Conservation (phyloP, 2,888 invertebrate species). For the Mesoligia furuncula region DNA sequence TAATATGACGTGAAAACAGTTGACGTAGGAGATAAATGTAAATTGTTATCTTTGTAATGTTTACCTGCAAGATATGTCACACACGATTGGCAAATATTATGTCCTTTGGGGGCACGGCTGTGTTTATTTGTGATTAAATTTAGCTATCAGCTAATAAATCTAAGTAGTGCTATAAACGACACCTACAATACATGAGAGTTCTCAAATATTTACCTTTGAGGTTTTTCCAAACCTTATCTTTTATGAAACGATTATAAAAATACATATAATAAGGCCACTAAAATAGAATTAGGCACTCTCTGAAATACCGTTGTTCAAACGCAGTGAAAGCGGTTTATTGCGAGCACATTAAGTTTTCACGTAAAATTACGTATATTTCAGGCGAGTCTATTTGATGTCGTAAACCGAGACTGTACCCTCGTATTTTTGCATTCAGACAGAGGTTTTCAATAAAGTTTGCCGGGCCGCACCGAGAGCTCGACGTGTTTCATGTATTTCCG, state of each 20-base stretch:
- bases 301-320: constrained; percentile 12
- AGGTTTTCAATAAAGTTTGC: constrained; percentile 75
- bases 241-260: not conserved
- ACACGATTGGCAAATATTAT: constrained; percentile 61
- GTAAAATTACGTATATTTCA: constrained; percentile 48
- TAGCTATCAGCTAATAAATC: constrained; percentile 39
- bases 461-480: constrained; percentile 30
- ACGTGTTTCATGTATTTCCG: constrained; percentile 61
- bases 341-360: constrained; percentile 33
- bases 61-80: constrained; percentile 41
- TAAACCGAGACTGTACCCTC: constrained; percentile 62
- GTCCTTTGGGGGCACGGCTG: constrained; percentile 58
- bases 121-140: constrained; percentile 50
- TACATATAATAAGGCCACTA: not conserved
- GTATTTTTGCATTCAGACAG: constrained; percentile 69
- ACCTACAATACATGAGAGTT: constrained; percentile 15
- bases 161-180: constrained; percentile 5
- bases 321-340: constrained; percentile 29
- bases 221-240: constrained; percentile 38
- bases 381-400: constrained; percentile 56
- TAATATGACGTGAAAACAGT: constrained; percentile 57
- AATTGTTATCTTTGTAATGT: constrained; percentile 47
- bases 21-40: constrained; percentile 58
- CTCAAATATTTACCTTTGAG: constrained; percentile 4
- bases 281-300: not conserved